Base-by-base conservation (phyloP, 2,113 vertebrate genomes). In the Turnix velox region DNA sequence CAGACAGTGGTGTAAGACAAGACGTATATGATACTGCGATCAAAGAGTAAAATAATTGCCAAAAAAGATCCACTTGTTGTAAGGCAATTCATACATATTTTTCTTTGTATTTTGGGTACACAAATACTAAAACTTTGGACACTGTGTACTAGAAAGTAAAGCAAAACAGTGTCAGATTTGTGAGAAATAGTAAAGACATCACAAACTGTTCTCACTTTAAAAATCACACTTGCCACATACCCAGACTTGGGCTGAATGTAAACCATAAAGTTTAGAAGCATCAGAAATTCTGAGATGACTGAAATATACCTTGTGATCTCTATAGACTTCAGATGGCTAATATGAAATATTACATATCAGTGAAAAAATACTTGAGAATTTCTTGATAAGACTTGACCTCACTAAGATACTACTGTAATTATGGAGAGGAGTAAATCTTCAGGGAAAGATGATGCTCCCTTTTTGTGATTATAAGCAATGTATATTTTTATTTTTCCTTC, bases 1-100 rank as follows among this genome's bases (percentile, higher is more conserved):
- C 7, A 88, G 42, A 46, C 55, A 61, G 49, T 92, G 33, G 72
- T 86, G 76, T 92, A 97, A 93, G 83, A 88, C 74, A 84, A 90
- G 77, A 78, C 5, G 10, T 52, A 51, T 80, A 49, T 31, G 25
- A 80, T 88, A 68, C 5, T 48, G 42, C 86, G 66, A 82, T 91
- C 49, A 61, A 83, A 92, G 4, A 42, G 19, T 43, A n/a, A 59
- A 79, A 31, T 43, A 92, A 68, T 59, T 94, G 40, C 40, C 61
- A 39, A 45, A 71, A 88, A 95, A 77, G n/a, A 9, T 18, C 49
- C 86, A 13, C 4, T 30, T 74, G 9, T 79, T 20, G 55, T 35
- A 82, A 40, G 30, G 45, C 12, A 37, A 39, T 69, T 37, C 19
- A 28, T 76, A 25, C 14, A 46, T 52, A 55, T 35, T 57, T 68